phyloP scores from a whole-genome alignment of 2,113 vertebrate species.

The Brachypodius melanocephalos region DNA sequence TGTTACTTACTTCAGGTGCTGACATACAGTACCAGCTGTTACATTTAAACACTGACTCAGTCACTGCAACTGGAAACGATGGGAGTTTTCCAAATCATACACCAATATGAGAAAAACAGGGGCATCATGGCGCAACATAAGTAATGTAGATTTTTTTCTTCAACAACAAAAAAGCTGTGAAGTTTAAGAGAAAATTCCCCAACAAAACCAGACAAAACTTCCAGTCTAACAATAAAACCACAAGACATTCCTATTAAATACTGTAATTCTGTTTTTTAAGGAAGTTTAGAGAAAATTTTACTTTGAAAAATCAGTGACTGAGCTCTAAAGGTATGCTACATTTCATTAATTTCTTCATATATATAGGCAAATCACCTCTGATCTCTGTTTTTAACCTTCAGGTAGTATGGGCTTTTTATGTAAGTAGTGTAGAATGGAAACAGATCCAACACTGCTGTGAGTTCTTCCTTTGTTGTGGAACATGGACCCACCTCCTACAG shows the following conservation, averaged over 20 bases:
- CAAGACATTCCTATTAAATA: neutral
- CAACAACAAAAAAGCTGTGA: neutral
- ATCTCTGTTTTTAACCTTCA: neutral
- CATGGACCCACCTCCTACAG: neutral
- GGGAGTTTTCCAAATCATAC: constrained; percentile 50
- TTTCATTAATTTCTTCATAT: neutral
- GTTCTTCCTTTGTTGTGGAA: neutral
- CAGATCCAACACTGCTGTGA: neutral
- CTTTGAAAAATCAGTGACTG: neutral
- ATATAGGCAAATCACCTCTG: neutral
- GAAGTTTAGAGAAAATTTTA: neutral
- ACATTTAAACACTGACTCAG: constrained; percentile 58
- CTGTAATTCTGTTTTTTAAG: neutral
- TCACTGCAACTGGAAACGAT: constrained; percentile 40
- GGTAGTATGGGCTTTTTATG: neutral
- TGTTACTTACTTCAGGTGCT: constrained; percentile 69
- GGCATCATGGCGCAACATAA: neutral
- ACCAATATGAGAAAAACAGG: neutral
- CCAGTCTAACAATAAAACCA: neutral
- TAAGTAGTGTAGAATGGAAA: neutral
- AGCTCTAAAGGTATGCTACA: neutral
- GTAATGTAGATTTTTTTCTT: neutral
- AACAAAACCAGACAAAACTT: neutral
- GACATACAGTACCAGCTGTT: constrained; percentile 65
- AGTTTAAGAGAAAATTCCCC: neutral